Base-by-base conservation (phyloP, 2,113 vertebrate species). In the Oncorhynchus nerka region DNA sequence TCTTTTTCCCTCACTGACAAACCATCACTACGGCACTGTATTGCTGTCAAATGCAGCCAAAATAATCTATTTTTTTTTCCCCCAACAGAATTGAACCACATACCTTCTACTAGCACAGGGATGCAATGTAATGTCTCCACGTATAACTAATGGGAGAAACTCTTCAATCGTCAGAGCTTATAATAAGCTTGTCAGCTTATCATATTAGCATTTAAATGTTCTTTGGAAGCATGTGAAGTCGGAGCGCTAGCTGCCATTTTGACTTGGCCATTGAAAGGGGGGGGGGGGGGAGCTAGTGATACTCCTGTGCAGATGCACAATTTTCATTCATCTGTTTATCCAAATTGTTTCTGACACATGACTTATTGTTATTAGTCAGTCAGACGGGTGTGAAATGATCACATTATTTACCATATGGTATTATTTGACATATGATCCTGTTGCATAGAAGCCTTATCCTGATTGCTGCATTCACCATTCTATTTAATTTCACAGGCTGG, bases 131-230 rank as follows among this genome's bases (percentile, higher is more conserved):
- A 91, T 90, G 90, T 89, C 88, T 87, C 85, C 89, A 90, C 89
- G 91, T 91, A 93, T 93, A 93, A 91, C 92, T 93, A 94, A 94
- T 91, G 85, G 89, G 85, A 91, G 88, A 92, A 93, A 94, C 90
- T 93, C 92, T 93, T 92, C 90, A 93, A 94, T 93, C 92, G 93
- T 94, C 89, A 89, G 79, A 92, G 93, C 91, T 93, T 94, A 94
- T 93, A 92, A 93, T 94, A 94, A 93, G 93, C 94, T 94, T 93
- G 93, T 94, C 94, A 94, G 91, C 90, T 94, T 94, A 94, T 93
- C 93, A 93, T 92, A 94, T 94, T 93, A 94, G 92, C 92, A 94
- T 94, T 94, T 93, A 93, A 93, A 94, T 93, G 89, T 93, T 91
- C 89, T 79, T 68, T 45, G 84, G 85, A 89, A 90, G 91, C 93